phyloP scores from a whole-genome alignment of 2,113 vertebrate species.

The Philantomba maxwellii region DNA sequence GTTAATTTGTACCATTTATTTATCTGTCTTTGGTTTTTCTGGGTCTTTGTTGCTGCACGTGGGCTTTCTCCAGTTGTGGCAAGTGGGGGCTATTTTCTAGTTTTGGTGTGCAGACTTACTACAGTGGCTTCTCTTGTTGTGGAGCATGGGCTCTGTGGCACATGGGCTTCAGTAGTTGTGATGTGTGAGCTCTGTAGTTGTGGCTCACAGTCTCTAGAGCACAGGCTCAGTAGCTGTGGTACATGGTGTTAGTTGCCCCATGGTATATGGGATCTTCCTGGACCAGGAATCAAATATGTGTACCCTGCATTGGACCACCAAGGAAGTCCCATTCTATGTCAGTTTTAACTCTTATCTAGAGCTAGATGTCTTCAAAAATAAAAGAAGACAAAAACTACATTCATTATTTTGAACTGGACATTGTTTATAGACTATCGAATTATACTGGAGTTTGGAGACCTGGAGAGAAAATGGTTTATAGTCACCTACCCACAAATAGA shows the following conservation, averaged over 20 bases:
- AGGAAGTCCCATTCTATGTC: background rate
- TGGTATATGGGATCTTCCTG: background rate
- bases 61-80: background rate
- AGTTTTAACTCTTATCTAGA: slow-evolving; percentile 12
- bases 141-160: background rate
- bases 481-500: background rate
- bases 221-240: background rate
- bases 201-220: background rate
- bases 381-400: slow-evolving; percentile 26
- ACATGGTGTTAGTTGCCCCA: background rate
- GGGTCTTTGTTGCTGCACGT: background rate
- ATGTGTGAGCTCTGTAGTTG: background rate
- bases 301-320: background rate
- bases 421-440: background rate
- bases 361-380: background rate
- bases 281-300: background rate
- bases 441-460: background rate
- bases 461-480: background rate
- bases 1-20: background rate
- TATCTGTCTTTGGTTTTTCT: background rate
- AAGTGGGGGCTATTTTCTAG: background rate
- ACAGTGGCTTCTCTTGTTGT: background rate
- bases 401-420: background rate
- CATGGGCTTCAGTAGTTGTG: background rate
- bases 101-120: background rate